Base-by-base conservation (phyloP, 2,888 invertebrate genomes). In the Caenorhabditis sp. region DNA sequence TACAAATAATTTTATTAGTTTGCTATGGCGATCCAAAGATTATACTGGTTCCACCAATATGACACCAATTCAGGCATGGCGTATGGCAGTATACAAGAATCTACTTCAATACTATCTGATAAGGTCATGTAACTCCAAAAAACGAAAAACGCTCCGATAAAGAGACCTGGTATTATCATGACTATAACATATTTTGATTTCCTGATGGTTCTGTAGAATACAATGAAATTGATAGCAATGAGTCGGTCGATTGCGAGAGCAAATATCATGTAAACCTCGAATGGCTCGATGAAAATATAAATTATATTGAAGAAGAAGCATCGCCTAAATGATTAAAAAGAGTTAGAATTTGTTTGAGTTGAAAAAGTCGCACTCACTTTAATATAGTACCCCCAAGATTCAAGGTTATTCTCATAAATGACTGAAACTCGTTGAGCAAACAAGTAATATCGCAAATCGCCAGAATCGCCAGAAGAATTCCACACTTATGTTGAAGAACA, bases 201-300 rank as follows among this genome's bases (percentile, higher is more conserved):
- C 7, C 64, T 53, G 1, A 67, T 57, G 14, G 63, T 74, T 20
- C 66, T 27, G 38, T 61, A 66, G 56, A 61, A 17, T 10, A 77
- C 67, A 23, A 72, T 70, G 62, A 70, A 70, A 23, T 74, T 69
- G 10, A 80, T 61, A 0, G 80, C 80, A n/a, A 77, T 50, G 3
- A 75, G 65, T 12, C 80, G 57, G 61, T 80, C 80, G 7, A 80
- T 31, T 3, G 76, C 76, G 12, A 80, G 23, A 1, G 70, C 75
- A 23, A 80, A 64, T n/a, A 78, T 77, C 63, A 77, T 68, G 36
- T 80, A 78, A 12, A 78, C 78, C 57, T 80, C 77, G 7, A 80
- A 23, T 17, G 68, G 69, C 52, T 80, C 80, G 0, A 77, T 72
- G 66, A 78, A 78, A 23, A 80, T 68, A 38, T 80, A 80, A 7